Percentiles rank a stretch among this genome's conserved stretches.
Conservation (phyloP, 2,797 vertebrate genomes). For the Melanitta fusca region DNA sequence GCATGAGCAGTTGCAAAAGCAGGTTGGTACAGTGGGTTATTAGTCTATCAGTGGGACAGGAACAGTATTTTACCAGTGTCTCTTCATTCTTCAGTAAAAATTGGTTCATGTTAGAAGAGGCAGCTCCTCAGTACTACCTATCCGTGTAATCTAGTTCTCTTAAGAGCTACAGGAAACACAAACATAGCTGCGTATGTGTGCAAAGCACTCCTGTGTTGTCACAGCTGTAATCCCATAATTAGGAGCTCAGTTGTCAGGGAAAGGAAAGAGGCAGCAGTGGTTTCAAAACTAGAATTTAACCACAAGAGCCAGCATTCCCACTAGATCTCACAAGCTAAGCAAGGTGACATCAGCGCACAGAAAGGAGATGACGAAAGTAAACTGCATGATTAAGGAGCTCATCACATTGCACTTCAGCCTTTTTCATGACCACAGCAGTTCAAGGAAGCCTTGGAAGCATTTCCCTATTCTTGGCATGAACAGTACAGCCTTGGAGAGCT, state of each 20-base stretch:
- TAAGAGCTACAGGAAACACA: not conserved
- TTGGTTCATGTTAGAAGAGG: not conserved
- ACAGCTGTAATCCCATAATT: constrained; percentile 5
- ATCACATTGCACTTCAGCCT: not conserved
- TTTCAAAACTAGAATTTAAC: not conserved
- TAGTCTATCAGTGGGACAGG: not conserved
- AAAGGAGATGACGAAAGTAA: not conserved
- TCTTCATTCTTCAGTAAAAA: not conserved
- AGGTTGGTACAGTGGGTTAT: not conserved
- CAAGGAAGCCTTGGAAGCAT: not conserved
- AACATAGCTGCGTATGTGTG: not conserved
- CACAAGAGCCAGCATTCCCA: not conserved
- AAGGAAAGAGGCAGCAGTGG: not conserved
- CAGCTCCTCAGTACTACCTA: not conserved
- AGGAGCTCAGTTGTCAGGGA: not conserved
- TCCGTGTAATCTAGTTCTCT: not conserved
- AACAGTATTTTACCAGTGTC: not conserved
- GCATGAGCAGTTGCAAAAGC: not conserved
- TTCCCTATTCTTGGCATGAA: not conserved
- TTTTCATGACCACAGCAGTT: not conserved
- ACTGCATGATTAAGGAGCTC: not conserved
- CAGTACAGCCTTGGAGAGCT: not conserved
- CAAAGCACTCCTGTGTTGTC: not conserved
- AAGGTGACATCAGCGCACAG: not conserved
- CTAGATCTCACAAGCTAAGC: not conserved